A percentile compares a stretch with the other conserved stretches of the same genome.
phyloP scores from a whole-genome alignment of 2,888 invertebrate species.

The Azorinus chamasolen region DNA sequence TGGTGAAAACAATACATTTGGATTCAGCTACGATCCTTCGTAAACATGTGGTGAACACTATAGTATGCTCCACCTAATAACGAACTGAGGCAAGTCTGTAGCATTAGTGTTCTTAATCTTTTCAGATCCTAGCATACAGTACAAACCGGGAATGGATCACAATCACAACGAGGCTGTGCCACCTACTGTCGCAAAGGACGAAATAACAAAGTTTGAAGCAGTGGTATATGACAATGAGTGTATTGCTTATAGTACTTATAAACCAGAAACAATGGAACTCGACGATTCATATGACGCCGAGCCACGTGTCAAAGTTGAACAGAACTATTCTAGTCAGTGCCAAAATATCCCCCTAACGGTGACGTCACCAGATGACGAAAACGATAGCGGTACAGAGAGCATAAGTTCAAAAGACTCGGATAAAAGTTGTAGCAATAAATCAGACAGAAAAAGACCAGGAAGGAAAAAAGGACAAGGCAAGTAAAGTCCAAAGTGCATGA shows the following conservation, averaged over 20 bases:
- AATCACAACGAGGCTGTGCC: constrained; percentile 43
- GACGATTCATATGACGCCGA: constrained; percentile 8
- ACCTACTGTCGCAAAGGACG: no score
- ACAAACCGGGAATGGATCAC: constrained; percentile 49
- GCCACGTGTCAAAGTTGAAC: constrained; percentile 13
- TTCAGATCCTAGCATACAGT: constrained; percentile 21
- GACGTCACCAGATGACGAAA: constrained; percentile 60
- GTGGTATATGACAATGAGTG: no score
- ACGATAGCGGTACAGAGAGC: constrained; percentile 63
- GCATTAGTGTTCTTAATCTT: neutral
- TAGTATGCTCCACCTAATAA: no score
- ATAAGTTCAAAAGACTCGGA: constrained; percentile 57
- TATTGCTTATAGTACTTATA: no score
- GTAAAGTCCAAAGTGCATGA: no score
- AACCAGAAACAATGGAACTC: no score
- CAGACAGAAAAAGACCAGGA: constrained; percentile 73
- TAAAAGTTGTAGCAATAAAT: constrained; percentile 26
- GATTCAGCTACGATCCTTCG: no score
- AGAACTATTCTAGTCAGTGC: constrained; percentile 16
- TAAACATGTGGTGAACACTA: no score
- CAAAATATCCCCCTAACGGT: constrained; percentile 54
- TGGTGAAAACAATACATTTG: no score
- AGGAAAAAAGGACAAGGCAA: constrained; percentile 81
- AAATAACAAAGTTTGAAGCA: no score
- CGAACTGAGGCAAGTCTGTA: no score